Evolutionary conservation across 1,140 invertebrate species (phyloP), one percentile per base, ranked within the genome.

Genomic region (Drosophila rhopaloa): DNA sequence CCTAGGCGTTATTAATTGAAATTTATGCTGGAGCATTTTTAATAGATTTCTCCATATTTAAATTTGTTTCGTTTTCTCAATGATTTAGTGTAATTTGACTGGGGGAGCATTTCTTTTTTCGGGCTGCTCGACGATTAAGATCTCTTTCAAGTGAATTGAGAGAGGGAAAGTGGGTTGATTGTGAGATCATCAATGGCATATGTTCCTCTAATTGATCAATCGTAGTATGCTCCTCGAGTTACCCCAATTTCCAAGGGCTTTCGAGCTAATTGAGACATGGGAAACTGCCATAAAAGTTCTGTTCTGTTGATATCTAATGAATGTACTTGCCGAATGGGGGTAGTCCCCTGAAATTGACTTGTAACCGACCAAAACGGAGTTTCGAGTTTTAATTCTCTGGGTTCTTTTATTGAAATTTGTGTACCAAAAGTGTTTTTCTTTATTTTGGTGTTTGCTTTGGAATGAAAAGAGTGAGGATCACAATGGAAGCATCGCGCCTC

Each of bases 11-110:
- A 88, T 84, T 89, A 89, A 89, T 89, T 89, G 80, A 89, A 84
- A 89, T 89, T 89, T 89, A 89, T 88, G 84, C 84, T 81, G 84
- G 77, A 60, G 46, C 84, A 89, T 75, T 88, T 89, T 88, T 84
- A 89, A 89, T 89, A 90, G 84, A 89, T 89, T 86, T 75, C 59
- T 60, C 44, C 70, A 76, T 88, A 88, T 88, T 88, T 79, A 89
- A 88, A 88, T 88, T 83, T 73, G 76, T 84, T 83, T 56, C 68
- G 77, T 76, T 78, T 56, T 53, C 59, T 78, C 81, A 74, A 88
- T 77, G 80, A 88, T 88, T 89, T 89, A 65, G 74, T 90, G 80
- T 89, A 89, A 89, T 89, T 54, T 66, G 88, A 70, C 56, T 57
- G 27, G 61, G 41, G 61, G 48, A 66, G 50, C 66, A 48, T 38